Conservation (phyloP, 2,113 vertebrate genomes). For the Stercorarius parasiticus region DNA sequence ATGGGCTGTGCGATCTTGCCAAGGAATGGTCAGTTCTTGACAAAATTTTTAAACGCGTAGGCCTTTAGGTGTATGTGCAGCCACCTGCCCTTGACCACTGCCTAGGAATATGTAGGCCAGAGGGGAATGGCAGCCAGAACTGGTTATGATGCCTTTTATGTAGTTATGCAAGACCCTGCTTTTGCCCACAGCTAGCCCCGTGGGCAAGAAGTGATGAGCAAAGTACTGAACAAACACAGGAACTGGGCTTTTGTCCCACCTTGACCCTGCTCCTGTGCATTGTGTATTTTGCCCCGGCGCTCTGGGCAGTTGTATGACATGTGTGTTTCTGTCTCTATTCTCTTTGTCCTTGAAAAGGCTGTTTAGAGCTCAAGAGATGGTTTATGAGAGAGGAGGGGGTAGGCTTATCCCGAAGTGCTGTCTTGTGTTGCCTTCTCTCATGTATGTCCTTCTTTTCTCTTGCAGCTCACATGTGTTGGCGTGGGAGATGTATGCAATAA, state of each 20-base stretch:
- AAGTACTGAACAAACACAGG: neutral
- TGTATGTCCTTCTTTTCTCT: constrained; percentile 22
- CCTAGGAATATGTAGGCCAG: neutral
- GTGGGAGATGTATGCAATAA: constrained; percentile 95
- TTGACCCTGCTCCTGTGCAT: neutral
- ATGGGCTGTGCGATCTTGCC: constrained; percentile 86
- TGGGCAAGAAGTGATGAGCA: neutral
- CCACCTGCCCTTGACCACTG: neutral
- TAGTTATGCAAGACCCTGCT: neutral
- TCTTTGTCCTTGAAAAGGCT: neutral
- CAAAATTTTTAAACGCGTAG: neutral
- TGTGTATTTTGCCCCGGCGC: neutral
- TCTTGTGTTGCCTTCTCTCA: neutral
- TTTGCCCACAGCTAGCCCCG: neutral
- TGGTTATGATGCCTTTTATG: neutral
- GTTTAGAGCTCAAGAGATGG: neutral
- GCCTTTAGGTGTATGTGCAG: neutral
- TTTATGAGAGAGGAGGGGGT: neutral
- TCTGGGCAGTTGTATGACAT: neutral
- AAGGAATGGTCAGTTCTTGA: constrained; percentile 88
- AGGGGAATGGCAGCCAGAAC: neutral
- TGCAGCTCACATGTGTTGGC: constrained; percentile 91
- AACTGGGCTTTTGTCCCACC: neutral
- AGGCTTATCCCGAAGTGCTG: neutral
- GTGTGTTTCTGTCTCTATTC: neutral